Evolutionary conservation across 2,888 invertebrate species (phyloP).

Genomic region (Corythucha ciliata): DNA sequence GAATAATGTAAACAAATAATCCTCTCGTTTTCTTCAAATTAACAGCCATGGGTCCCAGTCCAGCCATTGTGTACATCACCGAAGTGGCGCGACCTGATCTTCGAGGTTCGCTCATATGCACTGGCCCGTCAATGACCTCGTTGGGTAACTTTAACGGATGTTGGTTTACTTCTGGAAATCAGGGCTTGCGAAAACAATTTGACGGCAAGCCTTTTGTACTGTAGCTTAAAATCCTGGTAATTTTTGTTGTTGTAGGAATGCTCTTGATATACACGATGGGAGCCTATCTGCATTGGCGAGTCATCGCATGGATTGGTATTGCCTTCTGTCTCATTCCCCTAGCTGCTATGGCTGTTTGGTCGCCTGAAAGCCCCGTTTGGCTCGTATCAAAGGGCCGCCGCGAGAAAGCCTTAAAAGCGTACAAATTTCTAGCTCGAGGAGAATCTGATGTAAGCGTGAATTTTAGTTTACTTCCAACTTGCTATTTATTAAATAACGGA

Average conservation of each 20-base stretch:
- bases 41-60: conserved; percentile 49
- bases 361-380: conserved; percentile 53
- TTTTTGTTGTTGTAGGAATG: conserved; percentile 43
- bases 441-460: conserved; percentile 30
- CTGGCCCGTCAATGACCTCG: conserved; percentile 50
- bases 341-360: conserved; percentile 42
- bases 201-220: neutral
- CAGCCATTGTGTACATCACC: conserved; percentile 53
- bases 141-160: conserved; percentile 45
- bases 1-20: conserved; percentile 5
- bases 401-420: conserved; percentile 47
- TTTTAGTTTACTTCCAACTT: neutral
- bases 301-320: conserved; percentile 49
- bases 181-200: neutral
- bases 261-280: conserved; percentile 49
- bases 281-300: conserved; percentile 48
- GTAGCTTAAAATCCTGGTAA: no score
- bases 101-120: conserved; percentile 51
- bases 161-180: no score
- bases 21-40: conserved; percentile 3
- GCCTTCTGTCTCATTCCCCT: conserved; percentile 48
- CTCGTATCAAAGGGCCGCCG: conserved; percentile 47
- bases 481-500: neutral
- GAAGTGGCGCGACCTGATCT: conserved; percentile 52
- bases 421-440: conserved; percentile 41